A percentile compares a stretch with the other conserved stretches of the same genome.
phyloP scores from a whole-genome alignment of 2,888 invertebrate species.

The Ceramica pisi region DNA sequence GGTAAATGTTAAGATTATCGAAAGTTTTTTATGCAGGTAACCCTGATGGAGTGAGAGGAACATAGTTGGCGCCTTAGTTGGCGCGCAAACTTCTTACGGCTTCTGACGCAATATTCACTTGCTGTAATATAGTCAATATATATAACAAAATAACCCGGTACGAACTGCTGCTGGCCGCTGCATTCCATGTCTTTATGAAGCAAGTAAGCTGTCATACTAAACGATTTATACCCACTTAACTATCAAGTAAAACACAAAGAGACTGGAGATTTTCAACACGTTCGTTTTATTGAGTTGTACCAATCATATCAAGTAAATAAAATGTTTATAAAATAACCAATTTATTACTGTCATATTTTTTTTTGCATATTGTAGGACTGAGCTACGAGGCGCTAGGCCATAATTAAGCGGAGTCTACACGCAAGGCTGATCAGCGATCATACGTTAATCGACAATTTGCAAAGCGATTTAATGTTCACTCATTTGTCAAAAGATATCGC shows the following conservation, averaged over 20 bases:
- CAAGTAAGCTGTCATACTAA: slow-evolving; percentile 73
- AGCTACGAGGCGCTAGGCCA: slow-evolving; percentile 45
- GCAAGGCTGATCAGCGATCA: slow-evolving; percentile 56
- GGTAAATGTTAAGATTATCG: slow-evolving; percentile 43
- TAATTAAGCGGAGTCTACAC: slow-evolving; percentile 52
- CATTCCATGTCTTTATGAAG: slow-evolving; percentile 77
- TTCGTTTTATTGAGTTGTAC: slow-evolving; percentile 41
- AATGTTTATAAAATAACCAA: slow-evolving; percentile 53
- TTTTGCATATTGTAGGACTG: slow-evolving; percentile 41
- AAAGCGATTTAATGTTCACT: slow-evolving; percentile 61
- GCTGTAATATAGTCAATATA: slow-evolving; percentile 73
- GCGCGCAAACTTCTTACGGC: slow-evolving; percentile 70
- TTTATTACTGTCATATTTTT: slow-evolving; percentile 52
- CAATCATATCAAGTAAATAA: slow-evolving; percentile 34
- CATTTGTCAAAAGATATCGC: slow-evolving; percentile 62
- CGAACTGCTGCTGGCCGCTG: slow-evolving; percentile 75
- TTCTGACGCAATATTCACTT: slow-evolving; percentile 80
- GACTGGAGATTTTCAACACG: slow-evolving; percentile 44
- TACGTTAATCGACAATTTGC: slow-evolving; percentile 57
- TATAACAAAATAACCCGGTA: slow-evolving; percentile 78
- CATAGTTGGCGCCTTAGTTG: slow-evolving; percentile 68
- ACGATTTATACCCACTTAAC: slow-evolving; percentile 64
- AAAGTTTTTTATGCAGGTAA: slow-evolving; percentile 59
- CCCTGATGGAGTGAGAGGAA: slow-evolving; percentile 82
- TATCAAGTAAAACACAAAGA: slow-evolving; percentile 59